phyloP scores from a whole-genome alignment of 2,888 invertebrate genomes.

The Globia sparganii region DNA sequence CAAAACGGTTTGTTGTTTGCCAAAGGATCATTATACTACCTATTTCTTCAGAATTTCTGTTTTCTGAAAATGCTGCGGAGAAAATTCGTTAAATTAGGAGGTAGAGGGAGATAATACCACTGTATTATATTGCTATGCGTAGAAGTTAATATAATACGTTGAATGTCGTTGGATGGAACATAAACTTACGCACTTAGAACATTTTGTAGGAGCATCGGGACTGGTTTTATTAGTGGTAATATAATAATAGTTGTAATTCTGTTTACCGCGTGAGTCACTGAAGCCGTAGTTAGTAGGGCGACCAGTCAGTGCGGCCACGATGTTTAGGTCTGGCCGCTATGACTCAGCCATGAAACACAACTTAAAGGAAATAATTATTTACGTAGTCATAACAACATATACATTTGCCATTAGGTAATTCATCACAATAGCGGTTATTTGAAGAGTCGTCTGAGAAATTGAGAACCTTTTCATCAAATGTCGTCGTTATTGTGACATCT shows the following conservation, averaged over 20 bases:
- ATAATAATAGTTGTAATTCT: conserved; percentile 52
- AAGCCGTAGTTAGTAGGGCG: conserved; percentile 65
- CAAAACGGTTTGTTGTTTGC: background rate
- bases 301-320: conserved; percentile 29
- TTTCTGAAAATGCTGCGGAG: background rate
- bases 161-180: background rate
- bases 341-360: conserved; percentile 22
- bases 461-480: background rate
- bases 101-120: no score
- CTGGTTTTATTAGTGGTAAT: conserved; percentile 45
- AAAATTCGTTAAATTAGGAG: background rate
- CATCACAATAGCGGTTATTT: background rate
- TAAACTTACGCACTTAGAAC: conserved; percentile 20
- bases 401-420: background rate
- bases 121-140: background rate
- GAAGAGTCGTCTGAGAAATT: background rate
- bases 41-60: background rate
- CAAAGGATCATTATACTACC: background rate
- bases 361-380: conserved; percentile 8
- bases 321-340: conserved; percentile 18
- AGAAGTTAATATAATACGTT: background rate
- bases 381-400: conserved; percentile 16
- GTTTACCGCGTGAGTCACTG: conserved; percentile 64
- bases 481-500: background rate
- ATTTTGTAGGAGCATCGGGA: conserved; percentile 24